Percentiles rank a stretch among this genome's conserved stretches.
Conservation (phyloP, 1,140 invertebrate genomes). For the Choristoneura fumiferana region DNA sequence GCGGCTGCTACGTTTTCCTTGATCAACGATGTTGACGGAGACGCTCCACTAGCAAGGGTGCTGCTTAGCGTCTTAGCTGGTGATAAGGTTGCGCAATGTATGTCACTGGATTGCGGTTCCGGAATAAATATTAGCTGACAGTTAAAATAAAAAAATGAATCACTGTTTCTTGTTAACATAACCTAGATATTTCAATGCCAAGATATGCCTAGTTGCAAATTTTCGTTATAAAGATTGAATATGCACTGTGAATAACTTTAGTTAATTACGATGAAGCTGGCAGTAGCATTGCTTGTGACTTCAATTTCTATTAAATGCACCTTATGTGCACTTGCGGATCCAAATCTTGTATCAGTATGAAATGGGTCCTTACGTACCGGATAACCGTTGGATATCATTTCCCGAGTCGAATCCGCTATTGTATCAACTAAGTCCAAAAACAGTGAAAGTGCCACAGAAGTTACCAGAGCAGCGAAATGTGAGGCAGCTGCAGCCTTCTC, state of each 20-base stretch:
- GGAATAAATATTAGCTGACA: conserved; percentile 66
- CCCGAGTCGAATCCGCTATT: not conserved
- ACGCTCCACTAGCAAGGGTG: conserved; percentile 57
- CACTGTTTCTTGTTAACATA: not conserved
- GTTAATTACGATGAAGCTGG: conserved; percentile 1
- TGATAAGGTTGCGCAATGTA: conserved; percentile 68
- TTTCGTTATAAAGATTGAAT: conserved; percentile 1
- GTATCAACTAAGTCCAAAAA: not conserved
- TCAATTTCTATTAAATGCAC: not conserved
- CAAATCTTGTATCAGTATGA: conserved; percentile 7
- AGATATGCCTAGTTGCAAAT: conserved; percentile 4
- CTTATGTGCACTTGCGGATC: not conserved
- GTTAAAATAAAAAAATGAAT: conserved; percentile 26
- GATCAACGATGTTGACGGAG: conserved; percentile 63
- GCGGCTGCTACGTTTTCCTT: conserved; percentile 59
- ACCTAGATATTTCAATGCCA: conserved; percentile 1
- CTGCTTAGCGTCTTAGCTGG: conserved; percentile 63
- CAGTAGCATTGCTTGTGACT: not conserved
- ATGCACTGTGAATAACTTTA: not conserved
- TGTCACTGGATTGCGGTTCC: conserved; percentile 68
- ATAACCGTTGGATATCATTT: not conserved
- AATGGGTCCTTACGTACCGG: not conserved
- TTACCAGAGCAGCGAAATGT: not conserved
- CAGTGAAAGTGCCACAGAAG: not conserved
- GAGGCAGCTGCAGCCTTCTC: conserved; percentile 7